Conservation (phyloP, 1,140 invertebrate genomes). For the Steinernema feltiae region DNA sequence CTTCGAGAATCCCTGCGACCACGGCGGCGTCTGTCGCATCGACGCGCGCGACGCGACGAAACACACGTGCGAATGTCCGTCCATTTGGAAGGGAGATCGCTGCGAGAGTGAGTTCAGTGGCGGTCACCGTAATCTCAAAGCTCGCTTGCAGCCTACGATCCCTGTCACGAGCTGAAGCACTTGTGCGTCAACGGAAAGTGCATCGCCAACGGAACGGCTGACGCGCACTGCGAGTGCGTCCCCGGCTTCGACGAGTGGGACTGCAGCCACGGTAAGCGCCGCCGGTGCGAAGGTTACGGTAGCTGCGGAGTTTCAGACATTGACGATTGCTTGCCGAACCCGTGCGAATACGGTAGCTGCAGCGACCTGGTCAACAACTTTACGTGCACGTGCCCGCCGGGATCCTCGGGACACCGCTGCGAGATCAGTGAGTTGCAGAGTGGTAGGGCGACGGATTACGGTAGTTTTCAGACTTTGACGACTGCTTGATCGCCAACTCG, state of each 20-base stretch:
- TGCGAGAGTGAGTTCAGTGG: not conserved
- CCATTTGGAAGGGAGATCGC: not conserved
- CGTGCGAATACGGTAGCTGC: constrained; percentile 82
- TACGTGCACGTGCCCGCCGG: constrained; percentile 58
- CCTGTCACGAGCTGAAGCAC: not conserved
- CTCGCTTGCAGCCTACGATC: not conserved
- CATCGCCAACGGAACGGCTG: no score
- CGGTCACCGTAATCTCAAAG: not conserved
- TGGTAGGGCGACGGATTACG: not conserved
- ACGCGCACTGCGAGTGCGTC: no score
- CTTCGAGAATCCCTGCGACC: no score
- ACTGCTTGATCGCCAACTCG: not conserved
- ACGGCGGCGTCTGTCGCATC: no score
- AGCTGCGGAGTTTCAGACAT: constrained; percentile 60
- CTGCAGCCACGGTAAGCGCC: no score
- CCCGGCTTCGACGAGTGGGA: no score
- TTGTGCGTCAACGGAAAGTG: not conserved
- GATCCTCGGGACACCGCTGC: constrained; percentile 28
- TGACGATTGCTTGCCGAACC: constrained; percentile 79
- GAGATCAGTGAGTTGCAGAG: not conserved
- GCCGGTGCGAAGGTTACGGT: no score
- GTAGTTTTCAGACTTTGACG: not conserved
- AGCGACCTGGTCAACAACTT: constrained; percentile 80
- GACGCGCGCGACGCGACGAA: no score
- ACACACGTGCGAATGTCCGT: not conserved